Evolutionary conservation across 2,113 vertebrate species (phyloP).

Genomic region (Microtus oregoni): DNA sequence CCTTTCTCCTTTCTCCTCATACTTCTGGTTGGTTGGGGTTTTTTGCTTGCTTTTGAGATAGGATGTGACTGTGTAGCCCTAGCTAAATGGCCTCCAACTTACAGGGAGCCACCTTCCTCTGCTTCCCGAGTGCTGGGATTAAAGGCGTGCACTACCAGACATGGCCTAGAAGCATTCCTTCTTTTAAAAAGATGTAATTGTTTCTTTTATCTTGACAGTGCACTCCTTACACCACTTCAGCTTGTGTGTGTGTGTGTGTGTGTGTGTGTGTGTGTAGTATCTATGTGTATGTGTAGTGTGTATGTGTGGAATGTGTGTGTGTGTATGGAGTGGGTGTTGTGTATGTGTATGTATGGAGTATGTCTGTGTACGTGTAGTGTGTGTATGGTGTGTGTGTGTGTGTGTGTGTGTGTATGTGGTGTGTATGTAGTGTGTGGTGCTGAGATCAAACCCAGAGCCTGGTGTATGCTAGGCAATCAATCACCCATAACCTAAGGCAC

Average conservation of each 20-base stretch:
- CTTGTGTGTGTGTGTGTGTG: not conserved
- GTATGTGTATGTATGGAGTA: not conserved
- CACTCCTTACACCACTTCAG: accelerated
- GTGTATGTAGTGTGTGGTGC: not conserved
- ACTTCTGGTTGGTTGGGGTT: not conserved
- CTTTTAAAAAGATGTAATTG: not conserved
- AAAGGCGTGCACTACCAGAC: not conserved
- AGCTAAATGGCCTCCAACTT: not conserved
- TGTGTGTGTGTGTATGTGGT: not conserved
- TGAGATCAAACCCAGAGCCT: not conserved
- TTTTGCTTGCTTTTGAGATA: not conserved
- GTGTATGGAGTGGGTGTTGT: not conserved
- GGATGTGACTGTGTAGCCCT: not conserved
- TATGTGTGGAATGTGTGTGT: not conserved
- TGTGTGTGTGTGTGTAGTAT: not conserved
- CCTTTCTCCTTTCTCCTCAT: not conserved
- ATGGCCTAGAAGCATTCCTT: not conserved
- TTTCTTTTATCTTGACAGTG: not conserved
- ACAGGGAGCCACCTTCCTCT: not conserved
- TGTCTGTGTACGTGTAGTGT: not conserved
- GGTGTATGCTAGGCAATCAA: too few relatives aligned
- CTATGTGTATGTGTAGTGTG: not conserved
- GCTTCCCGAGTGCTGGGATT: not conserved
- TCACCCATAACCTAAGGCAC: too few relatives aligned
- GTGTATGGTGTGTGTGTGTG: too few relatives aligned